Evolutionary conservation across 2,113 vertebrate species (phyloP).

Genomic region (Protobothrops mucrosquamatus): DNA sequence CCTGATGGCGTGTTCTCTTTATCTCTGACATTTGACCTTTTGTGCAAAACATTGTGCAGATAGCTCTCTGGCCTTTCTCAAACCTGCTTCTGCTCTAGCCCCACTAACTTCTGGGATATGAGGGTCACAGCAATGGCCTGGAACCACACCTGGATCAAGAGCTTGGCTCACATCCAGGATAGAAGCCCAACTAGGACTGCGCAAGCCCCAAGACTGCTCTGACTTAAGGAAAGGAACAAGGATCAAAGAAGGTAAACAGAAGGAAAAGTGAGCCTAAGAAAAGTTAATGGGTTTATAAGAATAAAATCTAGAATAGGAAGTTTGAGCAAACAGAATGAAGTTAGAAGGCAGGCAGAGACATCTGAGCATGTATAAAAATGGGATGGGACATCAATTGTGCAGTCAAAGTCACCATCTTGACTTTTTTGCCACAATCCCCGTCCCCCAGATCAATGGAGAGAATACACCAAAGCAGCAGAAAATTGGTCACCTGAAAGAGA

Average conservation of each 20-base stretch:
- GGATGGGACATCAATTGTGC: background rate
- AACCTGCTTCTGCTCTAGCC: background rate
- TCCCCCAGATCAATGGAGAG: background rate
- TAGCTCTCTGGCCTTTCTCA: background rate
- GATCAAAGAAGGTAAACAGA: rapidly evolving
- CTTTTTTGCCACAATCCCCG: background rate
- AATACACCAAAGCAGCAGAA: background rate
- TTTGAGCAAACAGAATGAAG: background rate
- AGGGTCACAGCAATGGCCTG: background rate
- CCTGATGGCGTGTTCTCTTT: background rate
- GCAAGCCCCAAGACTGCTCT: background rate
- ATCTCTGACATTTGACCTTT: constrained; percentile 11
- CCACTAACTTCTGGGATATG: background rate
- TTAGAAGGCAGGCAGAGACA: background rate
- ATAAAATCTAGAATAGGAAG: background rate
- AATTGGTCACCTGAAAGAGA: background rate
- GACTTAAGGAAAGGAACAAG: background rate
- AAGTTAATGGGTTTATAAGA: background rate
- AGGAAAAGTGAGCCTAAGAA: background rate
- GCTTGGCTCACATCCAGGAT: background rate
- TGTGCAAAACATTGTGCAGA: constrained; percentile 3
- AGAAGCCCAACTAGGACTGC: background rate
- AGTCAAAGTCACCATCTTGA: background rate
- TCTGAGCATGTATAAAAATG: background rate
- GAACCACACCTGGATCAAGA: background rate